Base-by-base conservation (phyloP, 2,888 invertebrate species). In the Hyles lineata region DNA sequence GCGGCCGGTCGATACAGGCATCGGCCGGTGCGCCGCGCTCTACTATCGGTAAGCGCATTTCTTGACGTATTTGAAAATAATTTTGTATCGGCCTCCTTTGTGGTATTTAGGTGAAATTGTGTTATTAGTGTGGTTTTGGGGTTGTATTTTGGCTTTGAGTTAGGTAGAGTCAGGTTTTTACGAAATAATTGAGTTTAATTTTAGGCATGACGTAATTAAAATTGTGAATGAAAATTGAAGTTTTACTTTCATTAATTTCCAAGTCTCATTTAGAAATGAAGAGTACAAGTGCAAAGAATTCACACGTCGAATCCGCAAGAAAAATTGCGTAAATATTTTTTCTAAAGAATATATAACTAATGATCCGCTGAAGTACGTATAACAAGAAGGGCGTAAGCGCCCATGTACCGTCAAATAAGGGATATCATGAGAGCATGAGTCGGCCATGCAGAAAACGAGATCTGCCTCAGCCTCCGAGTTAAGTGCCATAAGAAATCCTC, bases 391-490 rank as follows among this genome's bases (percentile, higher is more conserved):
- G 32, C 60, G 55, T 73, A 70, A 62, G 62, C 55, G 70, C 61
- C 25, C 29, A 61, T 52, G 52, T 70, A 67, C 67, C 72, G 63
- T 67, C 35, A 62, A 73, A 62, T 73, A 70, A 70, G 70, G 76
- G 72, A 72, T 76, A 77, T 88, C 87, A 88, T 83, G 86, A 87
- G 85, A 80, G 81, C 78, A 79, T 76, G 80, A 82, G 74, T 75
- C 86, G 78, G 74, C 83, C 85, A 86, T 83, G 89, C 87, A 85
- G 85, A 85, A 90, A 90, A 90, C 87, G 83, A 90, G 87, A 85
- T 87, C 82, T 85, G 55, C 61, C 61, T 62, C 72, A 52, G 59
- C 52, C 29, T 43, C 55, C 32, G 50, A 70, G 63, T 72, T 72
- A 72, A 76, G 70, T 73, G 71, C 52, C 70, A 72, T 70, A 60